Percentiles rank a stretch among this genome's conserved stretches.
phyloP scores from a whole-genome alignment of 1,140 invertebrate species.

The Caenorhabditis inopinata region DNA sequence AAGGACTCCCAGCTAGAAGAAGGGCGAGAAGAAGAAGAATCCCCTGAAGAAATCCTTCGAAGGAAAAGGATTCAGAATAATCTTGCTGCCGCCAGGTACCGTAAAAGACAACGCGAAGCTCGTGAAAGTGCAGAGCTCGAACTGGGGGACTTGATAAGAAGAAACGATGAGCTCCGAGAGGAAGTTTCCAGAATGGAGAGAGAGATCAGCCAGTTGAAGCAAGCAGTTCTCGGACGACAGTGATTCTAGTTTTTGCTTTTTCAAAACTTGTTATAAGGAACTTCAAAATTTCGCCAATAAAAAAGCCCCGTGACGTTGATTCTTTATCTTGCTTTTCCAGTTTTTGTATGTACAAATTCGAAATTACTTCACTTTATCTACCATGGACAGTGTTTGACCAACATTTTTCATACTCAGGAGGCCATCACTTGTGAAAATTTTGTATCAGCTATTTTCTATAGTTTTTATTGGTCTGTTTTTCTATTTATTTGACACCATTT shows the following conservation, averaged over 20 bases:
- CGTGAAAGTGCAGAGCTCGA: slow-evolving; percentile 14
- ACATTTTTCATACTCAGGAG: not conserved
- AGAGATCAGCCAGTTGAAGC: slow-evolving; percentile 13
- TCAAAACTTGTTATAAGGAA: too few species aligned
- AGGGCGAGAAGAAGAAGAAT: not conserved
- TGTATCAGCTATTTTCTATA: not conserved
- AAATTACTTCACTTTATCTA: not conserved
- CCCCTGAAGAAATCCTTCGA: not conserved
- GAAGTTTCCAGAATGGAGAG: slow-evolving; percentile 30
- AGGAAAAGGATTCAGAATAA: slow-evolving; percentile 35
- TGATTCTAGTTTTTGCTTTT: too few species aligned
- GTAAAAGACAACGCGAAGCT: slow-evolving; percentile 37
- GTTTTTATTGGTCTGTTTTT: not conserved
- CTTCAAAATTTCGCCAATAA: too few species aligned
- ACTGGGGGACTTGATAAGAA: slow-evolving; percentile 18
- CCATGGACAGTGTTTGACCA: too few species aligned
- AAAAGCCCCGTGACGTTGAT: not conserved
- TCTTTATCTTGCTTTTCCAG: not conserved
- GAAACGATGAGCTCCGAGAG: slow-evolving; percentile 31
- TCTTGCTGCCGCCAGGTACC: slow-evolving; percentile 33
- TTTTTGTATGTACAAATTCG: slow-evolving; percentile 25
- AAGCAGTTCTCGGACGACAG: slow-evolving; percentile 27
- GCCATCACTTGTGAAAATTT: not conserved
- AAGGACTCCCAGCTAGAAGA: slow-evolving; percentile 17
- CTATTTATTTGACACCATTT: too few species aligned